Evolutionary conservation across 1,140 invertebrate species (phyloP).

Genomic region (Helicoverpa zea): DNA sequence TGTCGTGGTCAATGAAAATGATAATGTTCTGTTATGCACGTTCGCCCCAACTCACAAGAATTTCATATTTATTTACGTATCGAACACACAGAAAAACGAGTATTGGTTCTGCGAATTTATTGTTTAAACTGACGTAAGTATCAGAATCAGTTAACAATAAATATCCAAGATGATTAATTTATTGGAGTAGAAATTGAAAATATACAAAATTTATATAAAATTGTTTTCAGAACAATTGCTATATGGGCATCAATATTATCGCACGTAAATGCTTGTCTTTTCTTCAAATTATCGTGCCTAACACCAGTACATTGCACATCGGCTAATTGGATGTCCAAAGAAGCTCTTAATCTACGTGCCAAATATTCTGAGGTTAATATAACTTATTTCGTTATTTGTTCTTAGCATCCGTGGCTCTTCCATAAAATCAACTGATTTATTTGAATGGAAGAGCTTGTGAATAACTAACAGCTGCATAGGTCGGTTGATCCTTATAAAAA

Average conservation of each 20-base stretch:
- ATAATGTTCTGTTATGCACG: slow-evolving; percentile 77
- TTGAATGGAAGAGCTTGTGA: no score
- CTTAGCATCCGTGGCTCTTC: no score
- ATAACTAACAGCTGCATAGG: no score
- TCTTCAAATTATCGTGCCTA: slow-evolving; percentile 81
- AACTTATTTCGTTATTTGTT: no score
- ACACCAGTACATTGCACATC: slow-evolving; percentile 78
- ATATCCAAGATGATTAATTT: not conserved
- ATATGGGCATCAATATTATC: slow-evolving; percentile 81
- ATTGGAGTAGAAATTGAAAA: not conserved
- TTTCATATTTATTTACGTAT: slow-evolving; percentile 82
- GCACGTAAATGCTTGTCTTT: slow-evolving; percentile 80
- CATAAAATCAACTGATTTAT: no score
- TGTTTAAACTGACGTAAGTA: slow-evolving; percentile 82
- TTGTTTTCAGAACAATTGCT: slow-evolving; percentile 69
- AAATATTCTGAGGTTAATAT: slow-evolving; percentile 72
- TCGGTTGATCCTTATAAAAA: not conserved
- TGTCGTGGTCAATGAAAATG: slow-evolving; percentile 60
- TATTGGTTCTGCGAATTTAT: slow-evolving; percentile 76
- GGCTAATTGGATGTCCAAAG: slow-evolving; percentile 80
- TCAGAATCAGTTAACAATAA: not conserved
- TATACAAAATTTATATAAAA: not conserved
- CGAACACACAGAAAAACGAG: slow-evolving; percentile 76
- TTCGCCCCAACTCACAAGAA: slow-evolving; percentile 78
- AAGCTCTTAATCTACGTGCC: slow-evolving; percentile 71